Base-by-base conservation (phyloP, 2,888 invertebrate species). In the Agonopterix heracliana region DNA sequence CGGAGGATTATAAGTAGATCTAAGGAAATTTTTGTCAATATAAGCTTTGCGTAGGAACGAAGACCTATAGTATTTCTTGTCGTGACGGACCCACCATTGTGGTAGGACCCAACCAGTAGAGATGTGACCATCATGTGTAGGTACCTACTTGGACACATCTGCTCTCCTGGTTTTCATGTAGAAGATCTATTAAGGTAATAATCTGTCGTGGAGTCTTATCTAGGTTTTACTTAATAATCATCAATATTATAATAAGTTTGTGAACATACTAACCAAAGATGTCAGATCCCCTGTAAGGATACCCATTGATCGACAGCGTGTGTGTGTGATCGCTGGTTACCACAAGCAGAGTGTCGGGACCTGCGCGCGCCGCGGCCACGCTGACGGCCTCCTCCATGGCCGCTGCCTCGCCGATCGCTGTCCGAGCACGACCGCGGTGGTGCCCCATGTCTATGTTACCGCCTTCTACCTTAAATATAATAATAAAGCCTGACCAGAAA, bases 281-380 rank as follows among this genome's bases (percentile, higher is more conserved):
- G 59, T 91, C 87, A 9, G 90, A 86, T 2, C 93, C 93, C 54
- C 94, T 86, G 1, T 90, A 81, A 0, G 94, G 92, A 68, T 95
- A 94, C 0, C 96, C 96, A 59, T 93, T 94, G 46, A 96, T 93
- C 3, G 92, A 90, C 60, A 96, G 73, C 0, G 94, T 92, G 69
- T 96, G 96, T 0, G 94, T 91, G 74, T 96, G 96, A 78, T 96
- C 96, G 49, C 95, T 94, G 1, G 96, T 96, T 1, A 96, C 96
- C 43, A 98, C 91, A 1, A 97, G 84, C 11, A 98, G 85, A 0
- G 98, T 97, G 53, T 93, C 91, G 1, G 90, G 70, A 35, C 89
- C 74, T 1, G 92, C 90, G 75, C 94, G 81, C 9, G 88, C 66
- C 14, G 93, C 56, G 0, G 95, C 94, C 3, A 88, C 82, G 45